A percentile compares a stretch with the other conserved stretches of the same genome.
These are phyloP conservation scores for Epinephelus malabaricus DNA, from an alignment of 2,797 vertebrate genomes.

Conservation along the genomic window DNA sequence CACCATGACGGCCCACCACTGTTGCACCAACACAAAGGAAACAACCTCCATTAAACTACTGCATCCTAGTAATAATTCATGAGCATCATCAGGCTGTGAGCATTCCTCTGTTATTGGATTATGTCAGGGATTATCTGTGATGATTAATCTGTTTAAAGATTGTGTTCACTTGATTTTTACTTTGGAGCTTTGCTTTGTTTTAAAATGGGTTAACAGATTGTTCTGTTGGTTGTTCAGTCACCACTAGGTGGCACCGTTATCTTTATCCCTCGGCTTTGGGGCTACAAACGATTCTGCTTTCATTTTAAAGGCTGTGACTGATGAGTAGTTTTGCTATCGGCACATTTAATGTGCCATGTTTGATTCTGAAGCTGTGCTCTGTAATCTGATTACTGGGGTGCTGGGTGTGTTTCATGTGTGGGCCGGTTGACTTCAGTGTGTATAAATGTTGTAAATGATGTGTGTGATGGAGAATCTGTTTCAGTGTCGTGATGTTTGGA, in stretches of 20 bases:
- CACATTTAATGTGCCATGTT: constrained; percentile 27
- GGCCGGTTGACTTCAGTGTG: neutral
- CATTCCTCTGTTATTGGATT: neutral
- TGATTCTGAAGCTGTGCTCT: neutral
- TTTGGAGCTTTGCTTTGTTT: neutral
- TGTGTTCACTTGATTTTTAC: constrained; percentile 14
- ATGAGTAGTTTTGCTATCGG: neutral
- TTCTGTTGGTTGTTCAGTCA: constrained; percentile 20
- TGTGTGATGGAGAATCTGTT: constrained; percentile 25
- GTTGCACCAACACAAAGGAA: constrained; percentile 2
- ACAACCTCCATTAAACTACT: neutral
- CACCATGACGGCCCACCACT: neutral
- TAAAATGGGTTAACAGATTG: neutral
- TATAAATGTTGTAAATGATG: neutral
- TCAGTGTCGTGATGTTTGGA: constrained; percentile 11
- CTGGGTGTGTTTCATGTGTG: neutral
- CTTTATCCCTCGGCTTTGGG: constrained; percentile 35
- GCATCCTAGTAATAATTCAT: constrained; percentile 11
- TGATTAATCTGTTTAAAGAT: constrained; percentile 40
- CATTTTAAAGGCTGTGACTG: constrained; percentile 48
- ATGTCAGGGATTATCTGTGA: constrained; percentile 23
- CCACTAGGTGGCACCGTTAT: constrained; percentile 63
- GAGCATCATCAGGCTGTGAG: constrained; percentile 3
- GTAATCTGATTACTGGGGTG: neutral
- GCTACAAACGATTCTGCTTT: constrained; percentile 28